phyloP scores from a whole-genome alignment of 2,797 vertebrate genomes.

The Dicrostonyx torquatus region DNA sequence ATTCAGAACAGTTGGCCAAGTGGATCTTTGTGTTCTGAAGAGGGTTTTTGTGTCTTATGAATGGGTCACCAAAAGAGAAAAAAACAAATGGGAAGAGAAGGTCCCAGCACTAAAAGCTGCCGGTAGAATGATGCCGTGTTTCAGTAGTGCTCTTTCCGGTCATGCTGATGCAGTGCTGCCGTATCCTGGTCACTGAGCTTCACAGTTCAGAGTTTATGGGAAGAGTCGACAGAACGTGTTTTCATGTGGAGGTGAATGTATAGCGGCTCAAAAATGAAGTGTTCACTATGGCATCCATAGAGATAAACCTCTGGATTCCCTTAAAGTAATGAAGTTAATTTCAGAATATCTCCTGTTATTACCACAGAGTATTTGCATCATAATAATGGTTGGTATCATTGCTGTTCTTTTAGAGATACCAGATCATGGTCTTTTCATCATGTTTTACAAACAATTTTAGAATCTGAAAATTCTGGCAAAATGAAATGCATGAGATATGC shows the following conservation, averaged over 20 bases:
- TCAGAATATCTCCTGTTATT: background rate
- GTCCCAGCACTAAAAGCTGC: background rate
- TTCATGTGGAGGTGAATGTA: slow-evolving; percentile 7
- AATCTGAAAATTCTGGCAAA: background rate
- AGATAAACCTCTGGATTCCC: background rate
- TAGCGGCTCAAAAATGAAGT: background rate
- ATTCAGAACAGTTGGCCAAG: background rate
- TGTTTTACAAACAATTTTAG: background rate
- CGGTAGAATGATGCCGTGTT: background rate
- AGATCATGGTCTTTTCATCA: background rate
- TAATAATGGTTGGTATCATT: background rate
- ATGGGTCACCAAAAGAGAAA: background rate
- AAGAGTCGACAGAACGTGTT: background rate
- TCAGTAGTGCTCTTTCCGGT: background rate
- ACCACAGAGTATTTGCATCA: background rate
- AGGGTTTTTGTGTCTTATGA: background rate
- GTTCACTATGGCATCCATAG: background rate
- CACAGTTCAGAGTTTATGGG: background rate
- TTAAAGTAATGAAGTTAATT: background rate
- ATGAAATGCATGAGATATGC: background rate
- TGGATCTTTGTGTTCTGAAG: slow-evolving; percentile 36
- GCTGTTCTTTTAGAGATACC: background rate
- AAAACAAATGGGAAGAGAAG: background rate
- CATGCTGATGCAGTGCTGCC: background rate
- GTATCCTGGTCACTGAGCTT: background rate